Base-by-base conservation (phyloP, 1,140 invertebrate genomes). In the Agraylea sexmaculata region DNA sequence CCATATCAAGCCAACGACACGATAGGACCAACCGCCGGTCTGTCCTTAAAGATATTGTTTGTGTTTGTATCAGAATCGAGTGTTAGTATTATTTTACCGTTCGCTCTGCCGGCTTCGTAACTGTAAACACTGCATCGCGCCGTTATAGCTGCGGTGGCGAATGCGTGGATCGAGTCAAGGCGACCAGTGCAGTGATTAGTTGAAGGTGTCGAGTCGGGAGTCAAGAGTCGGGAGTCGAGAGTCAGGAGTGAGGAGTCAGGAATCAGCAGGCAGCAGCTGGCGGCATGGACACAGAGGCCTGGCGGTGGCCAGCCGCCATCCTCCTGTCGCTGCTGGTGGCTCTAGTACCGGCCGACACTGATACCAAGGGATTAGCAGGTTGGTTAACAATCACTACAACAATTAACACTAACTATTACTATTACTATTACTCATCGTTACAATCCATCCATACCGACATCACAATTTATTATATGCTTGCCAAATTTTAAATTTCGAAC, bases 311-410 rank as follows among this genome's bases (percentile, higher is more conserved):
- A 22, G 33, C 23, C 23, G 16, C 17, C 32, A 16, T 12, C 32
- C n/a, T 23, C 15, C 31, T n/a, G 41, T 20, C 16, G 15, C 22
- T 43, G 15, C 33, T 43, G 41, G 10, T 18, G 33, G 22, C 35
- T 19, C 41, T 43, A 27, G 41, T 18, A 12, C 41, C 41, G 13
- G 41, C 41, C 13, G 34, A 23, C 10, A 32, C 41, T n/a, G 41
- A 36, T 27, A 37, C 41, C 33, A 41, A 32, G 30, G 40, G 40
- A 17, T 23, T 41, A 33, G 25, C 40, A 41, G 40, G 40, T 41
- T 7, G 12, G 30, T 7, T 18, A 8, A 21, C 6, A 6, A 15
- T 13, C 6, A 15, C 30, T 32, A 15, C 30, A 6, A 15, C 10
- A 6, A 6, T 15, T 32, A 15, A n/a, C n/a, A n/a, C n/a, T n/a